A percentile compares a stretch with the other conserved stretches of the same genome.
Conservation (phyloP, 2,888 invertebrate genomes). For the Drosophila sordidula region DNA sequence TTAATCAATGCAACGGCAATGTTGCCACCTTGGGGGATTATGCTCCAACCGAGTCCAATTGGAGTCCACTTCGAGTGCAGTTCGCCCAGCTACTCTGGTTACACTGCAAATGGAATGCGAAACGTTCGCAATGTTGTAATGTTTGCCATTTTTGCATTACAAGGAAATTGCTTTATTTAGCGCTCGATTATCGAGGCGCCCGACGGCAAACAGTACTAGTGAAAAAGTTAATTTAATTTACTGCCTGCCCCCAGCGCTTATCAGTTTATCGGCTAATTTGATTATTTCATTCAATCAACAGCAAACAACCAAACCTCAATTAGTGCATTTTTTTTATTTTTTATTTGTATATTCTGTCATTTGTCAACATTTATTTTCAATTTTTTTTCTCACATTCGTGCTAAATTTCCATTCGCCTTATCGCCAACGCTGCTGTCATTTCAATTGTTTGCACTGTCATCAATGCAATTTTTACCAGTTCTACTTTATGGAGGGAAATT, state of each 20-base stretch:
- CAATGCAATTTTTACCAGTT: slow-evolving; percentile 57
- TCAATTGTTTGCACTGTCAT: slow-evolving; percentile 72
- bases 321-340: slow-evolving; percentile 28
- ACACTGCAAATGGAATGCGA: slow-evolving; percentile 45
- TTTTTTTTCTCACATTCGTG: slow-evolving; percentile 47
- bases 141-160: slow-evolving; percentile 58
- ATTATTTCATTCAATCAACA: slow-evolving; percentile 65
- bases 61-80: slow-evolving; percentile 2
- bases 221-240: slow-evolving; percentile 19
- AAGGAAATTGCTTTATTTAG: slow-evolving; percentile 72
- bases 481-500: background rate
- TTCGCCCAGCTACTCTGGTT: background rate
- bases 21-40: slow-evolving; percentile 61
- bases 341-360: slow-evolving; percentile 38
- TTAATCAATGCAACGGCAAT: slow-evolving; percentile 70
- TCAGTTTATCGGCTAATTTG: slow-evolving; percentile 64
- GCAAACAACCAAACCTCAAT: slow-evolving; percentile 37
- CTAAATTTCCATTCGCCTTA: slow-evolving; percentile 59
- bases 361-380: slow-evolving; percentile 28
- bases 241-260: slow-evolving; percentile 10
- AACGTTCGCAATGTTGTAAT: slow-evolving; percentile 47
- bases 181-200: slow-evolving; percentile 12
- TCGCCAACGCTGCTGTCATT: slow-evolving; percentile 53
- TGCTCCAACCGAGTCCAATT: slow-evolving; percentile 23
- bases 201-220: slow-evolving; percentile 35